A percentile compares a stretch with the other conserved stretches of the same genome.
Conservation (phyloP, 2,888 invertebrate genomes). For the Peribatodes rhomboidaria region DNA sequence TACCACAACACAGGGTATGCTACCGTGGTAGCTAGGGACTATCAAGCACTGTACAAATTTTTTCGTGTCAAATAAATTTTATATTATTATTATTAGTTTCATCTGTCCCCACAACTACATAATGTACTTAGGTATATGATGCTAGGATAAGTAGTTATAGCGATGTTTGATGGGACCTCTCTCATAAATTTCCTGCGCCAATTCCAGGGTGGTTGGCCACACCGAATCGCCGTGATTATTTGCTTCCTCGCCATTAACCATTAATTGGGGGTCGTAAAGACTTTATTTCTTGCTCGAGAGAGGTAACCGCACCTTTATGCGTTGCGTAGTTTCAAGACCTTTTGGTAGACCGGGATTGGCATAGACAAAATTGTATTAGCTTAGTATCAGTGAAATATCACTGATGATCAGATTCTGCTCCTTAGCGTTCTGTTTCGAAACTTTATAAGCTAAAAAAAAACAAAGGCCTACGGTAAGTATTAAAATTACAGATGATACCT, state of each 20-base stretch:
- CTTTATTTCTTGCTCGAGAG: constrained; percentile 16
- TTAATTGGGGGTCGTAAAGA: constrained; percentile 23
- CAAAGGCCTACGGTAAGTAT: no score
- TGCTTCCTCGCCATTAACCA: constrained; percentile 21
- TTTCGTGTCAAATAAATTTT: no score
- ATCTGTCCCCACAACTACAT: no score
- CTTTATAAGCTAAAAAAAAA: no score
- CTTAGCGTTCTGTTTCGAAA: no score
- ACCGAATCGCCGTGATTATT: constrained; percentile 28
- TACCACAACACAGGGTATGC: no score
- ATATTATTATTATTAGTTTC: no score
- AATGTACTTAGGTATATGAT: neutral
- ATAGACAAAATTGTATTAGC: neutral
- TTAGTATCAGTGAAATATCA: neutral
- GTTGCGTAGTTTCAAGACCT: neutral
- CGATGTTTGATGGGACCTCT: neutral
- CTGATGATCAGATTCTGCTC: neutral
- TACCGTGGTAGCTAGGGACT: no score
- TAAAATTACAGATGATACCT: no score
- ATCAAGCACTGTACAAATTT: no score
- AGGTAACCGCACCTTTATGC: constrained; percentile 12
- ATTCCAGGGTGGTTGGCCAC: constrained; percentile 9
- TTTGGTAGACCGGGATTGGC: neutral
- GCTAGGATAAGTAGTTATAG: neutral
- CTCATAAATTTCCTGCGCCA: constrained; percentile 5